phyloP scores from a whole-genome alignment of 1,140 invertebrate species.

The Babylonia areolata region DNA sequence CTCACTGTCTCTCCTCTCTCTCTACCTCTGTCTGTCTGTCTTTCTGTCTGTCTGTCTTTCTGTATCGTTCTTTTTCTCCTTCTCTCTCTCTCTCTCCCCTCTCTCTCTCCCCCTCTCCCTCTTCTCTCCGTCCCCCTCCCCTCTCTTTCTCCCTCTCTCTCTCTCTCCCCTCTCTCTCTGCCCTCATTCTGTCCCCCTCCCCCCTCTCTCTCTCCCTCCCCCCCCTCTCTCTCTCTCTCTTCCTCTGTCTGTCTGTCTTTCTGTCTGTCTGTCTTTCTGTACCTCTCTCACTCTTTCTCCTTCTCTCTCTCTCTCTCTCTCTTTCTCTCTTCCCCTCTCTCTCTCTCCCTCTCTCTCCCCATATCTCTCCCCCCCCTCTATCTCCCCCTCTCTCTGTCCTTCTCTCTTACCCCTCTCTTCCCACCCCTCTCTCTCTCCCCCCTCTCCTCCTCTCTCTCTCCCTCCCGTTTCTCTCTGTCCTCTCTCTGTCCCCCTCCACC shows the following conservation, averaged over 20 bases:
- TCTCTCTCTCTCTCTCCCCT: not conserved
- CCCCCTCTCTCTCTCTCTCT: not conserved
- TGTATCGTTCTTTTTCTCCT: no score
- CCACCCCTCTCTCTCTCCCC: no score
- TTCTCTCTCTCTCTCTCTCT: not conserved
- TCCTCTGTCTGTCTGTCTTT: not conserved
- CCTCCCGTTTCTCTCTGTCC: no score
- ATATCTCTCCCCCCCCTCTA: no score
- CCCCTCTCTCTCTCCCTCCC: not conserved
- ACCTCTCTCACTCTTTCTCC: not conserved
- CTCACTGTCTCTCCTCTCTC: no score
- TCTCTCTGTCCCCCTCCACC: no score
- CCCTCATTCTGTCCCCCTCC: not conserved
- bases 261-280: not conserved
- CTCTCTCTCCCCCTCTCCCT: not conserved
- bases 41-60: no score
- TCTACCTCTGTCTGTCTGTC: no score
- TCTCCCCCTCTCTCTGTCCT: no score
- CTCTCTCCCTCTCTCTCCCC: no score
- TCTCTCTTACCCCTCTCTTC: no score
- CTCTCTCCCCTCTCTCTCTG: not conserved
- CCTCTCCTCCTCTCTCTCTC: no score
- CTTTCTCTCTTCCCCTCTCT: not conserved
- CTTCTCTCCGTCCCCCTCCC: not conserved
- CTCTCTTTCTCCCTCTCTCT: not conserved